Evolutionary conservation across 2,113 vertebrate genomes (phyloP), one percentile per base, ranked within the genome.

Genomic region (Okapia johnstoni): DNA sequence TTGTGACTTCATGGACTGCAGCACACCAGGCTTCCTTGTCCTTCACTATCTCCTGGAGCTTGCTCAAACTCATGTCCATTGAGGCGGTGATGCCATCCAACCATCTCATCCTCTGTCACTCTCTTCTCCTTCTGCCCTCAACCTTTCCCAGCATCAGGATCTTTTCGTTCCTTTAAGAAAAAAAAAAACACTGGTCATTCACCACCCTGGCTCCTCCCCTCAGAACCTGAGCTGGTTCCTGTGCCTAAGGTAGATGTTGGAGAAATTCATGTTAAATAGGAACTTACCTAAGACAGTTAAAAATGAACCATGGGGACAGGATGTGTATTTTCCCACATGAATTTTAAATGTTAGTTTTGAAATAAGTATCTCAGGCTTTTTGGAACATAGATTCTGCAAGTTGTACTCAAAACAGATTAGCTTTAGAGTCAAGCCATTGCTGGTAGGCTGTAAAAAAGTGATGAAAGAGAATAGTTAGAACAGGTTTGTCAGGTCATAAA

Each of bases 401-500:
- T 28, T 70, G 60, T 25, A 5, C 17, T 48, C 54, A 46, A n/a
- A 70, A 23, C 61, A 40, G 58, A 54, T 81, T 40, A 46, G 48
- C 79, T 88, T 52, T 50, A 7, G 7, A 33, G 30, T 2, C 30
- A 5, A 90, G 80, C 36, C 61, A 48, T n/a, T 2, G 25, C 21
- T 19, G 40, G n/a, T 4, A 55, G 63, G 40, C 70, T 83, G 40
- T 21, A 25, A 28, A 14, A 55, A 33, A 88, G 55, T 70, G 9
- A 48, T 43, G 90, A 55, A 5, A 23, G 93, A 70, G 85, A 87
- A 76, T 0, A n/a, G 73, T 55, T 25, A 55, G 28, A 97, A 96
- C 97, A 85, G 93, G 97, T 96, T 95, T 81, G 93, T 96, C 90
- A 8, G 90, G 90, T 70, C 95, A 52, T 90, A 92, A 96, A 94